phyloP scores from a whole-genome alignment of 2,113 vertebrate genomes.

The Canis aureus region DNA sequence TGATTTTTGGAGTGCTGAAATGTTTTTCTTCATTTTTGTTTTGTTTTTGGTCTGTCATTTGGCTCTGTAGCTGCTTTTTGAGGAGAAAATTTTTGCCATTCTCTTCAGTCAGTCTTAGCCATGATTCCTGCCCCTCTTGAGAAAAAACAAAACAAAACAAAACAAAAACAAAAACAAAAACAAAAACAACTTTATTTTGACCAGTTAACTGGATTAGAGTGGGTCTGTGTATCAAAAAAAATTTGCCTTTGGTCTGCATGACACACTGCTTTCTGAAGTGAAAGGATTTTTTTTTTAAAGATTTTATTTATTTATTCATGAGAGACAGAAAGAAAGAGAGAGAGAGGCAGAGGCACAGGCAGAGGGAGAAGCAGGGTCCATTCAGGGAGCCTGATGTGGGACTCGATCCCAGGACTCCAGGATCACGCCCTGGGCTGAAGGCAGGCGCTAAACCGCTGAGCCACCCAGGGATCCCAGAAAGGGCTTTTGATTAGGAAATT shows the following conservation, averaged over 20 bases:
- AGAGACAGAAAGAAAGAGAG: too few species aligned
- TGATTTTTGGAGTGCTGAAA: neutral
- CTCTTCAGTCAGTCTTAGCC: neutral
- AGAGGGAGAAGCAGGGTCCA: too few species aligned
- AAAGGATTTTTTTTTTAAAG: neutral
- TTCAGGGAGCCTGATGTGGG: too few species aligned
- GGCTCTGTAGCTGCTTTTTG: neutral
- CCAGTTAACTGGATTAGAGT: neutral
- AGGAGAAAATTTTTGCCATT: neutral
- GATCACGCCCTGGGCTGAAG: too few species aligned
- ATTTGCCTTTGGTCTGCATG: neutral
- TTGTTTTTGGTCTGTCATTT: neutral
- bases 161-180: neutral
- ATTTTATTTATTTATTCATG: too few species aligned
- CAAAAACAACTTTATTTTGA: neutral
- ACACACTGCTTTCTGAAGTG: neutral
- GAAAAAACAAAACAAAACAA: neutral
- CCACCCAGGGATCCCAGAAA: too few species aligned
- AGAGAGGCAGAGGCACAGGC: too few species aligned
- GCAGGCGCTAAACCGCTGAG: too few species aligned
- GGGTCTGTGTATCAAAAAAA: neutral
- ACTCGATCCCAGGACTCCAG: too few species aligned
- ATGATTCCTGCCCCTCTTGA: neutral
- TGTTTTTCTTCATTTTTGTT: neutral
- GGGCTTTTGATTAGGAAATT: neutral